These are phyloP conservation scores for Microplitis deprimator DNA, from an alignment of 2,888 invertebrate species.

Conservation along the genomic window DNA sequence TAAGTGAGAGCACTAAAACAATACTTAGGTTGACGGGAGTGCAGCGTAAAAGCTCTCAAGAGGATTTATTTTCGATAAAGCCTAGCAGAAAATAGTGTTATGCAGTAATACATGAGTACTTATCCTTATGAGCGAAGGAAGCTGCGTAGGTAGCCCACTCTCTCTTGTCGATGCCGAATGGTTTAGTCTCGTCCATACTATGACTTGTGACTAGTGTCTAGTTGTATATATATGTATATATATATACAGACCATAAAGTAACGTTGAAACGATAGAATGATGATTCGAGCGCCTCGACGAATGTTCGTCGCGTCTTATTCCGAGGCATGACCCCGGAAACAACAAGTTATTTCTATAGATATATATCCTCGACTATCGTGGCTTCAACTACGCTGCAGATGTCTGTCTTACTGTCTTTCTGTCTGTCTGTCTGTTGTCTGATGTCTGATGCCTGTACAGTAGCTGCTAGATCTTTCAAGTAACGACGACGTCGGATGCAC, in stretches of 20 bases:
- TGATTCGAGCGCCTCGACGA: slow-evolving; percentile 51
- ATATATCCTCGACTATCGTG: not conserved
- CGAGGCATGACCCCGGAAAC: slow-evolving; percentile 69
- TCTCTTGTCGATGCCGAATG: not conserved
- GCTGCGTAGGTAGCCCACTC: slow-evolving; percentile 32
- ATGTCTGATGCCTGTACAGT: slow-evolving; percentile 1
- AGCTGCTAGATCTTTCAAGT: not conserved
- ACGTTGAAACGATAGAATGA: slow-evolving; percentile 63
- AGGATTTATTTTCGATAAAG: slow-evolving; percentile 24
- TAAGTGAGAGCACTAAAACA: no score
- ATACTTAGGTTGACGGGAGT: slow-evolving; percentile 20
- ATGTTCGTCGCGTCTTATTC: slow-evolving; percentile 54
- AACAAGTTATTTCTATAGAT: slow-evolving; percentile 8
- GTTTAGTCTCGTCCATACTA: not conserved
- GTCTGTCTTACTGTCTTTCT: not conserved
- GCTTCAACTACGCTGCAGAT: not conserved
- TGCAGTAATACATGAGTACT: not conserved
- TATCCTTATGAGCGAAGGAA: slow-evolving; percentile 4
- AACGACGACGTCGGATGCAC: not conserved
- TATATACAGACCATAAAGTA: slow-evolving; percentile 58
- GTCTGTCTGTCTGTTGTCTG: slow-evolving; percentile 16
- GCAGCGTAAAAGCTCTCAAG: slow-evolving; percentile 23
- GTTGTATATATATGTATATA: slow-evolving; percentile 4
- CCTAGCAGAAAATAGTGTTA: not conserved
- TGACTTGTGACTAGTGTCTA: not conserved